These are phyloP conservation scores for Callimorpha dominula DNA, from an alignment of 2,888 invertebrate genomes.

Conservation along the genomic window DNA sequence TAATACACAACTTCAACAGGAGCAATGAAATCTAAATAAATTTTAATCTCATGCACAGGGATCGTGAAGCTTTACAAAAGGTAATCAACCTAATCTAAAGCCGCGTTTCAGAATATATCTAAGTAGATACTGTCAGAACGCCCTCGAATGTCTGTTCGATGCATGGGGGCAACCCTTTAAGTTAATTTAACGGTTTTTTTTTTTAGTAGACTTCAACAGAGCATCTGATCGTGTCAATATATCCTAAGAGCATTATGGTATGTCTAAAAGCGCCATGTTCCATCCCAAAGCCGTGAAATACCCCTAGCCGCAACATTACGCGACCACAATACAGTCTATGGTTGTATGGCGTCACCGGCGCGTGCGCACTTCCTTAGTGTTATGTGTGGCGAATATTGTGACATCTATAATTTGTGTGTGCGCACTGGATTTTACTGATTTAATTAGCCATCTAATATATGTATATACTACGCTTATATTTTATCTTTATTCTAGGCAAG, in stretches of 20 bases:
- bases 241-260: neutral
- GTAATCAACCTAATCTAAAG: no score
- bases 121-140: neutral
- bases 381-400: constrained; percentile 13
- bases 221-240: neutral
- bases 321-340: constrained; percentile 9
- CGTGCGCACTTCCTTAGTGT: constrained; percentile 4
- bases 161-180: neutral
- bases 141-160: neutral
- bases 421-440: neutral
- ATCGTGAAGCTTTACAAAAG: no score
- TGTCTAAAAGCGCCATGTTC: neutral
- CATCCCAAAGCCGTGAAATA: constrained; percentile 17
- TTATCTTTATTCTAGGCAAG: no score
- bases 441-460: neutral
- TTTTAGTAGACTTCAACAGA: neutral
- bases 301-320: constrained; percentile 36
- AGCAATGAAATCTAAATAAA: neutral
- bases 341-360: constrained; percentile 13
- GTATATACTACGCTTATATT: neutral
- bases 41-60: no score
- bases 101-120: neutral
- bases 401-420: neutral
- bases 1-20: neutral
- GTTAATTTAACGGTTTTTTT: neutral